These are phyloP conservation scores for Drosophila tani DNA, from an alignment of 1,140 invertebrate species.

Conservation along the genomic window DNA sequence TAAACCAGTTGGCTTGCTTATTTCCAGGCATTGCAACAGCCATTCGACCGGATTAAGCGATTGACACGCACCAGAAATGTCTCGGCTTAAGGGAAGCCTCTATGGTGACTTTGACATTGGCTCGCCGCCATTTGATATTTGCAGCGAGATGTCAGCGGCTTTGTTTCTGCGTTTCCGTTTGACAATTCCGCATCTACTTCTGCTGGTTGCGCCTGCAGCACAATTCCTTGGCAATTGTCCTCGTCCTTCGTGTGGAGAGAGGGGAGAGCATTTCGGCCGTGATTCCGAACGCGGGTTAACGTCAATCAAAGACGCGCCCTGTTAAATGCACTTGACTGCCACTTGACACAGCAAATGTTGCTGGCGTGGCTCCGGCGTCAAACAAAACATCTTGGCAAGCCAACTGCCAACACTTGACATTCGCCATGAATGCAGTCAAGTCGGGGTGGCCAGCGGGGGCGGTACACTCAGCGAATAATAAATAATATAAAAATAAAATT, in stretches of 20 bases:
- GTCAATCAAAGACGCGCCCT: constrained; percentile 74
- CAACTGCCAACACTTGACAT: constrained; percentile 79
- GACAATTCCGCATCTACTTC: constrained; percentile 18
- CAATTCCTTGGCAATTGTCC: constrained; percentile 34
- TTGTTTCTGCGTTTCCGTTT: constrained; percentile 37
- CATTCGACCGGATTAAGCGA: constrained; percentile 29
- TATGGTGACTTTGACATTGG: constrained; percentile 5
- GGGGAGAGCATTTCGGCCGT: constrained; percentile 10
- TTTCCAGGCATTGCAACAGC: constrained; percentile 18
- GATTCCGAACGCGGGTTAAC: constrained; percentile 52
- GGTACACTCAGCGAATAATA: constrained; percentile 2
- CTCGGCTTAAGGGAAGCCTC: constrained; percentile 17
- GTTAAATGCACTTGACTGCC: constrained; percentile 79
- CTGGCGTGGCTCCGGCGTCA: constrained; percentile 48
- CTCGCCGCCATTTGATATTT: constrained; percentile 18
- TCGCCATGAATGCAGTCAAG: constrained; percentile 66
- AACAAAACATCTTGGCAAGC: constrained; percentile 75
- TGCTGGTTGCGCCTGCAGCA: constrained; percentile 15
- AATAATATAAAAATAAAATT: no score
- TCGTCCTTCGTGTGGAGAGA: not conserved
- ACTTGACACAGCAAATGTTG: constrained; percentile 74
- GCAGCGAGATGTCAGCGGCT: constrained; percentile 29
- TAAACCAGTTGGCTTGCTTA: constrained; percentile 16
- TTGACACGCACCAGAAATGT: constrained; percentile 31
- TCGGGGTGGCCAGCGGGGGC: constrained; percentile 1